A percentile compares a stretch with the other conserved stretches of the same genome.
These are phyloP conservation scores for Pollenia labialis DNA, from an alignment of 2,888 invertebrate genomes.

Conservation along the genomic window DNA sequence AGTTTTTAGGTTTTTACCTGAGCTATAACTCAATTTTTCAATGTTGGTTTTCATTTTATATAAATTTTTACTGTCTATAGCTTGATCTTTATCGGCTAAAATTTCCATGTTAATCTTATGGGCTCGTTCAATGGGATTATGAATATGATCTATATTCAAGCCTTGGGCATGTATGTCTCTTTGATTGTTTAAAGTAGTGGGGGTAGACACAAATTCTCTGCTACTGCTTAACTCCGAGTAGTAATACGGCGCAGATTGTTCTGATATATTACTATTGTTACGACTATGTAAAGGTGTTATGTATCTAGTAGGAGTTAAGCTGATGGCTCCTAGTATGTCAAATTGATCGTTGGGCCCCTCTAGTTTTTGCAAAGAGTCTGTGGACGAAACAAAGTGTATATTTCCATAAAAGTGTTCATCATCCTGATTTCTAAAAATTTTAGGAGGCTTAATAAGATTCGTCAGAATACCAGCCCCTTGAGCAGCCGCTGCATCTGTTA, in stretches of 20 bases:
- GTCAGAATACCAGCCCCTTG: conserved; percentile 78
- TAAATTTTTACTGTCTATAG: conserved; percentile 83
- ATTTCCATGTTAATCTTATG: conserved; percentile 87
- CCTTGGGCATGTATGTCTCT: conserved; percentile 85
- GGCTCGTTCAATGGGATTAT: conserved; percentile 85
- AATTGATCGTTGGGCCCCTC: conserved; percentile 71
- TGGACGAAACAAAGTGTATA: conserved; percentile 83
- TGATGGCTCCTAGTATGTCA: conserved; percentile 75
- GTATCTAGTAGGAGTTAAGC: conserved; percentile 75
- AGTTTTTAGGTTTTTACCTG: conserved; percentile 79
- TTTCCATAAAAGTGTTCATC: conserved; percentile 83
- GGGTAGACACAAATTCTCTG: conserved; percentile 76
- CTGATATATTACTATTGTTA: conserved; percentile 86
- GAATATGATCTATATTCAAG: conserved; percentile 80
- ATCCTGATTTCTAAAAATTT: conserved; percentile 83
- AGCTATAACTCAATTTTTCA: conserved; percentile 82
- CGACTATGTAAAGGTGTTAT: conserved; percentile 86
- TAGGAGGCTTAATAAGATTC: conserved; percentile 83
- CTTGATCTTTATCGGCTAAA: conserved; percentile 87
- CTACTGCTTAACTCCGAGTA: conserved; percentile 88
- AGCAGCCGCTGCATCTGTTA: conserved; percentile 77
- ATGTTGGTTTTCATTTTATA: conserved; percentile 81
- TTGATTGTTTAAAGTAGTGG: conserved; percentile 89
- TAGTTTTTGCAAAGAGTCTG: conserved; percentile 82
- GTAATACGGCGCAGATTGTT: conserved; percentile 92